Base-by-base conservation (phyloP, 2,113 vertebrate species). In the Tautogolabrus adspersus region DNA sequence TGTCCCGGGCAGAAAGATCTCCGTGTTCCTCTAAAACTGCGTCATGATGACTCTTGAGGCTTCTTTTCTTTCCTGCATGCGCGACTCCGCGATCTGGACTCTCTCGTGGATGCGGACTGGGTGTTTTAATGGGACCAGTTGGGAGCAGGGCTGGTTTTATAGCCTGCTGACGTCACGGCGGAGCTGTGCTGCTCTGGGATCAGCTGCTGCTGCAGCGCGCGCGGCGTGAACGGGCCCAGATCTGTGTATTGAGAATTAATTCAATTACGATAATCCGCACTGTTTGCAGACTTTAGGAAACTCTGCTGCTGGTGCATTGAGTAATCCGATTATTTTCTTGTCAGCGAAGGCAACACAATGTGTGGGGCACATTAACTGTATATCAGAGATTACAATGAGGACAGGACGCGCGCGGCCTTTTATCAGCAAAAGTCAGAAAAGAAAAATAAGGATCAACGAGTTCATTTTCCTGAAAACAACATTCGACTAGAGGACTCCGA, bases 221-320 rank as follows among this genome's bases (percentile, higher is more conserved):
- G 83, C 30, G 30, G 93, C 89, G 93, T 81, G 93, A 91, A 84
- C 88, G 87, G 87, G 92, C 87, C 81, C 44, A 44, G 55, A 81
- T 87, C 86, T 96, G 96, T 96, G 96, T 95, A 96, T 97, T 96
- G 94, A 93, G 93, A 94, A 96, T 96, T 97, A 97, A 97, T 96
- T 95, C 93, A 96, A 99, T 98, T 96, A 96, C 94, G 93, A 91
- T 96, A 96, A 96, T 96, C 95, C 94, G 91, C 93, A 91, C 93
- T 94, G 94, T 95, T 95, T 94, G 84, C 78, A 61, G 84, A 85
- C 87, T 91, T 88, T 88, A 79, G 69, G 64, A 84, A 91, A 82
- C 79, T 85, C 72, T 76, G 79, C 56, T 82, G 88, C 82, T 72
- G 87, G 87, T 86, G 84, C 82, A 82, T 84, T 10, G 52, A 91